Percentiles rank a stretch among this genome's conserved stretches.
Evolutionary conservation across 2,888 invertebrate genomes (phyloP).

Genomic region (Leucoma salicis): DNA sequence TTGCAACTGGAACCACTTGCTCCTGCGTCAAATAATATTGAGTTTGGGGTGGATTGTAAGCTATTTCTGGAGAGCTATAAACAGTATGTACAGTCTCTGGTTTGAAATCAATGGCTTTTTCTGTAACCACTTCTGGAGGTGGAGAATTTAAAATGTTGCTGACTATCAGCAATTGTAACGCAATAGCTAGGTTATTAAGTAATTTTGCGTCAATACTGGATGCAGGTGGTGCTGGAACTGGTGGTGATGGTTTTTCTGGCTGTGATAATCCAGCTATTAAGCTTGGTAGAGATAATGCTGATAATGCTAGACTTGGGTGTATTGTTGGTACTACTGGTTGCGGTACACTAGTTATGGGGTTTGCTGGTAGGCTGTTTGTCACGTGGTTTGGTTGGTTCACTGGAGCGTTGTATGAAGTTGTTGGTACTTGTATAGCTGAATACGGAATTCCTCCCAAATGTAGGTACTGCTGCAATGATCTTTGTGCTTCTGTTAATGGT

Average conservation of each 20-base stretch:
- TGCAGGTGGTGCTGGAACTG: background rate
- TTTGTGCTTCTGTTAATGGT: constrained; percentile 21
- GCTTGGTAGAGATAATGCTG: constrained; percentile 17
- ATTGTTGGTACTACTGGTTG: background rate
- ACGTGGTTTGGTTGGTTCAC: constrained; percentile 4
- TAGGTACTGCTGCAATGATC: constrained; percentile 29
- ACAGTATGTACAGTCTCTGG: background rate
- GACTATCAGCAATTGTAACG: constrained; percentile 60
- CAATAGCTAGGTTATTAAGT: constrained; percentile 66
- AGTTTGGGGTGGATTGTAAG: background rate
- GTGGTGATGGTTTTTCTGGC: background rate
- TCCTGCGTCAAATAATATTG: constrained; percentile 11
- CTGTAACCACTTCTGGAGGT: constrained; percentile 18
- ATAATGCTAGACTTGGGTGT: constrained; percentile 3
- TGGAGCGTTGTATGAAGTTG: background rate
- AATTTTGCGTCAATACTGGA: constrained; percentile 47
- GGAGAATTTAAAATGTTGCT: constrained; percentile 59
- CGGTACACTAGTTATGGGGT: constrained; percentile 7
- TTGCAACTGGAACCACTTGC: constrained; percentile 25
- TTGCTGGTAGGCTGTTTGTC: background rate
- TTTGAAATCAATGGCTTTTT: background rate
- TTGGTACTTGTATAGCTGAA: background rate
- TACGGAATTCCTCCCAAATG: constrained; percentile 21
- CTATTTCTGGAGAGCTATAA: background rate
- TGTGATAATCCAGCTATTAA: constrained; percentile 1